A percentile compares a stretch with the other conserved stretches of the same genome.
Conservation (phyloP, 2,113 vertebrate species). For the Stigmatopora nigra region DNA sequence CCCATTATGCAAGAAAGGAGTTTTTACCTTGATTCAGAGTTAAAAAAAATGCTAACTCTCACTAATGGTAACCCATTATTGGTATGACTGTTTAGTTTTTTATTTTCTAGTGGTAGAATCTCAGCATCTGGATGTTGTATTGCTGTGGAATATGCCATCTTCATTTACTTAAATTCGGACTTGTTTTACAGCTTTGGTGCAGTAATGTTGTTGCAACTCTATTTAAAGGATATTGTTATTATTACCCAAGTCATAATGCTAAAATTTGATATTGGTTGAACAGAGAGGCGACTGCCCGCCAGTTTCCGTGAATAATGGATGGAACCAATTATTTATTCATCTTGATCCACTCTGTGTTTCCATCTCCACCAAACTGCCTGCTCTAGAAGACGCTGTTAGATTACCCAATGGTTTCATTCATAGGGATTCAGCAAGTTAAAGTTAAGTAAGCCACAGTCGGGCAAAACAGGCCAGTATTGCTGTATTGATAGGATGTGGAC, state of each 20-base stretch:
- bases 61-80: too few species aligned
- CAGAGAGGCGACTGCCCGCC: background rate
- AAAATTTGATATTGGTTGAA: background rate
- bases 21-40: too few species aligned
- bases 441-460: background rate
- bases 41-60: too few species aligned
- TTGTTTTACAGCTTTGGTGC: background rate
- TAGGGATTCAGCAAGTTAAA: background rate
- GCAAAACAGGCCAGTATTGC: background rate
- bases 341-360: background rate
- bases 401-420: background rate
- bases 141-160: background rate
- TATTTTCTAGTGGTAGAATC: too few species aligned
- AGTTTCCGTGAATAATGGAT: slow-evolving; percentile 10
- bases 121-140: background rate
- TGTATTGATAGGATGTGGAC: background rate
- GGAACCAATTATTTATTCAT: slow-evolving; percentile 10
- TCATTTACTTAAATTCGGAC: background rate
- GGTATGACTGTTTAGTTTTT: too few species aligned
- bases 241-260: background rate
- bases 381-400: background rate
- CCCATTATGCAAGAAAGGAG: too few species aligned
- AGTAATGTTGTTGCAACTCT: background rate
- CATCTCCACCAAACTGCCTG: background rate
- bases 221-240: background rate